Percentiles rank a stretch among this genome's conserved stretches.
Evolutionary conservation across 1,140 invertebrate species (phyloP).

Genomic region (Agrypnia vestita): DNA sequence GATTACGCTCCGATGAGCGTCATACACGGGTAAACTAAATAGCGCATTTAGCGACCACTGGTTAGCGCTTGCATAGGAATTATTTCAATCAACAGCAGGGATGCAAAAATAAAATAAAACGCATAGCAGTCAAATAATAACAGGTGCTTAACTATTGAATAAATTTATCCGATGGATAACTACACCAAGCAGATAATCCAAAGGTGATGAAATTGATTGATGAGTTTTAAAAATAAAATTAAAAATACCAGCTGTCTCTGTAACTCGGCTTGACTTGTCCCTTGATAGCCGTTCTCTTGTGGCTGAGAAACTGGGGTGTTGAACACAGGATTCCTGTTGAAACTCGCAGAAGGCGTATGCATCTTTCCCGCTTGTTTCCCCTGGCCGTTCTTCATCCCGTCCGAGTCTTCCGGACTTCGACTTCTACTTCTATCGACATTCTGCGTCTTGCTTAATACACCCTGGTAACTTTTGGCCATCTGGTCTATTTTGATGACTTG

Average conservation of each 20-base stretch:
- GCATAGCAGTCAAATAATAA: no score
- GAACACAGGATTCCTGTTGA: conserved; percentile 71
- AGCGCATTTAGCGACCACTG: no score
- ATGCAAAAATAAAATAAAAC: no score
- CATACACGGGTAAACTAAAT: no score
- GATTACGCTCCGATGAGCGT: no score
- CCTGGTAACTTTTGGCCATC: conserved; percentile 65
- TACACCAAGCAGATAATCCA: no score
- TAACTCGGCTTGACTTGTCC: conserved; percentile 18
- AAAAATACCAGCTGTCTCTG: conserved; percentile 45
- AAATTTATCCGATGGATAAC: no score
- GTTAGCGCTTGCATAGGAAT: no score
- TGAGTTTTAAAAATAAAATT: no score
- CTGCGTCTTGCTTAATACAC: conserved; percentile 61
- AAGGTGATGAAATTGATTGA: no score
- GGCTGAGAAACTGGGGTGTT: neutral
- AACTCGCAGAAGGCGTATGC: conserved; percentile 71
- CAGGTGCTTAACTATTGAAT: no score
- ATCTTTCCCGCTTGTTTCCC: conserved; percentile 60
- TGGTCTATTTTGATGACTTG: conserved; percentile 68
- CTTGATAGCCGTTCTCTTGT: neutral
- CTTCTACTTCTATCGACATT: conserved; percentile 66
- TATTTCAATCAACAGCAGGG: no score
- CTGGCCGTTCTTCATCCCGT: conserved; percentile 47
- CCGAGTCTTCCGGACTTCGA: conserved; percentile 59